A percentile compares a stretch with the other conserved stretches of the same genome.
These are phyloP conservation scores for Idaea biselata DNA, from an alignment of 2,888 invertebrate genomes.

Conservation along the genomic window DNA sequence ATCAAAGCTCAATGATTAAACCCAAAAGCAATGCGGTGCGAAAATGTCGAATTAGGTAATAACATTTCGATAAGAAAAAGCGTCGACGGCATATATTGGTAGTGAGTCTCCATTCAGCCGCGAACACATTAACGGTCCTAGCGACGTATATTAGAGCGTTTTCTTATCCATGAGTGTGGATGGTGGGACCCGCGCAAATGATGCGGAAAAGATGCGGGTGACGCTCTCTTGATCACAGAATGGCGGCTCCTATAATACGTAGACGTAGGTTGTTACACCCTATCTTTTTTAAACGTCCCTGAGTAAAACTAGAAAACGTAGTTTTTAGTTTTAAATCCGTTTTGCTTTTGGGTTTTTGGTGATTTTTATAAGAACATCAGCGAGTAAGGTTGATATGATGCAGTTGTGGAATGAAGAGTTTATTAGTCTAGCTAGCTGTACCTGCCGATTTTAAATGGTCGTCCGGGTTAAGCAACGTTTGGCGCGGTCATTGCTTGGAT, in stretches of 20 bases:
- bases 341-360: neutral
- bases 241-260: constrained; percentile 24
- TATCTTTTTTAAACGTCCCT: neutral
- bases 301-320: neutral
- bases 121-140: constrained; percentile 59
- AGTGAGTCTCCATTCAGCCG: constrained; percentile 63
- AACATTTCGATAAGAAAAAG: constrained; percentile 65
- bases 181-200: constrained; percentile 60
- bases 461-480: too few species aligned
- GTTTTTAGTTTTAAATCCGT: neutral
- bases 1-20: constrained; percentile 42
- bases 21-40: constrained; percentile 59
- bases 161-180: constrained; percentile 50
- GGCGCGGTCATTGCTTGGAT: too few species aligned
- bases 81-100: constrained; percentile 62
- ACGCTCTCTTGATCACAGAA: constrained; percentile 60
- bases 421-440: too few species aligned
- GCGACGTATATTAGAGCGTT: constrained; percentile 46
- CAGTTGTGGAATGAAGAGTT: too few species aligned
- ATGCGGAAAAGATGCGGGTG: constrained; percentile 66
- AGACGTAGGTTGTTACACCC: neutral
- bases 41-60: constrained; percentile 66
- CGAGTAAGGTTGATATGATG: too few species aligned
- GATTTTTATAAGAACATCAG: neutral
- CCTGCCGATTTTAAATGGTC: too few species aligned